These are phyloP conservation scores for Pseudeuparius sepicola DNA, from an alignment of 2,888 invertebrate species.

Conservation along the genomic window DNA sequence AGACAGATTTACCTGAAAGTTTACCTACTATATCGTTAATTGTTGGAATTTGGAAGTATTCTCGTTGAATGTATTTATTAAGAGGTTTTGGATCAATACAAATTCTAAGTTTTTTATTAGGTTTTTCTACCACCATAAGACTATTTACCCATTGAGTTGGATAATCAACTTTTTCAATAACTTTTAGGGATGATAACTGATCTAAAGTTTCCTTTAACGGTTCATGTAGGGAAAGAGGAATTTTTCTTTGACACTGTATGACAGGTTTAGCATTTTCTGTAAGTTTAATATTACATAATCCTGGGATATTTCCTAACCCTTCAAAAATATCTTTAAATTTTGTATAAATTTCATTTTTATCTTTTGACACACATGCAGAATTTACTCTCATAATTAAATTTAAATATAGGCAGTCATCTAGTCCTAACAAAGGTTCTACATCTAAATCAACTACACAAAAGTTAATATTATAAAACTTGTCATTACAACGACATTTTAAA, in stretches of 20 bases:
- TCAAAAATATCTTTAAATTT: conserved; percentile 15
- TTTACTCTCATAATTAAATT: conserved; percentile 9
- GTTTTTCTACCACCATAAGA: conserved; percentile 19
- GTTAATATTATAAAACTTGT: conserved; percentile 5
- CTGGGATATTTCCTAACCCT: conserved; percentile 18
- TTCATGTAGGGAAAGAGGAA: conserved; percentile 20
- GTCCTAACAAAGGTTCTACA: conserved; percentile 12
- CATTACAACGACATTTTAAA: conserved; percentile 11
- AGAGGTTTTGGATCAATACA: conserved; percentile 21
- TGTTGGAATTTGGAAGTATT: conserved; percentile 17
- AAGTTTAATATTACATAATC: conserved; percentile 18
- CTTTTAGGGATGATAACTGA: conserved; percentile 16
- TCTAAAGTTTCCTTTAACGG: conserved; percentile 19
- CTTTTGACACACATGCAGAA: conserved; percentile 10
- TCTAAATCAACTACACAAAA: conserved; percentile 14
- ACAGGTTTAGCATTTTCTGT: conserved; percentile 18
- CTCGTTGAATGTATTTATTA: conserved; percentile 18
- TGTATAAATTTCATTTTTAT: conserved; percentile 10
- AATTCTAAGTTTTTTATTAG: conserved; percentile 14
- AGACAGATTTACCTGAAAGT: conserved; percentile 14
- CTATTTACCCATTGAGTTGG: conserved; percentile 21
- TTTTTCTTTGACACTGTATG: conserved; percentile 17
- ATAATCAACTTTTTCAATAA: conserved; percentile 19
- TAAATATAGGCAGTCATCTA: conserved; percentile 14
- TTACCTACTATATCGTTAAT: conserved; percentile 13